Conservation (phyloP, 2,888 invertebrate genomes). For the Brachypalpus laphriformis region DNA sequence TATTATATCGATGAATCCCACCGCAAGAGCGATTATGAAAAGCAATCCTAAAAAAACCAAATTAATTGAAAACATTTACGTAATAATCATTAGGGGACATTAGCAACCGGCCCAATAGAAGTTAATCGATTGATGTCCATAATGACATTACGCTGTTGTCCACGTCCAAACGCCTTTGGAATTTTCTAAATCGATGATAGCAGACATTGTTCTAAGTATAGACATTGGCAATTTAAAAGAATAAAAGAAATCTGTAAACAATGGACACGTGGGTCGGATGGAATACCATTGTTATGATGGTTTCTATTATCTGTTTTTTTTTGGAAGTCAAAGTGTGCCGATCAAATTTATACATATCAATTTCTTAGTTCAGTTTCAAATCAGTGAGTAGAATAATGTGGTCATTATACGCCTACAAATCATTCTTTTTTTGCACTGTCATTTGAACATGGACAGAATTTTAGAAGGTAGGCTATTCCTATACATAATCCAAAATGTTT, state of each 20-base stretch:
- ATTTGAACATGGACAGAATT: no score
- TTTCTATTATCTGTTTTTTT: not conserved
- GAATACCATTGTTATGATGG: not conserved
- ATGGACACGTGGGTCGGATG: not conserved
- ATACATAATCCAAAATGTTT: no score
- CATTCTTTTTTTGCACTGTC: no score
- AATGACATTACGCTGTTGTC: not conserved
- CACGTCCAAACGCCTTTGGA: not conserved
- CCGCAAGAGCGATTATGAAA: not conserved
- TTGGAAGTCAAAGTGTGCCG: not conserved
- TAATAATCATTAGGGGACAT: conserved; percentile 10
- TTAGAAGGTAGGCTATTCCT: no score
- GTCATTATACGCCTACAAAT: no score
- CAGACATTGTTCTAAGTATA: not conserved
- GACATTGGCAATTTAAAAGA: not conserved
- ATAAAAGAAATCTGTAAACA: not conserved
- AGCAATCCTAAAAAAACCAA: not conserved
- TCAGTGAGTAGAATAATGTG: no score
- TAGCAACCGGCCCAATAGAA: not conserved
- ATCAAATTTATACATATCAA: no score
- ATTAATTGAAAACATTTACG: conserved; percentile 15
- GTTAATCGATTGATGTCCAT: conserved; percentile 13
- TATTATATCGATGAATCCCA: not conserved
- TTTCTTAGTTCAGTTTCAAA: no score
- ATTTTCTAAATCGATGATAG: conserved; percentile 4